Conservation (phyloP, 2,113 vertebrate genomes). For the Gnathonemus longibarbis region DNA sequence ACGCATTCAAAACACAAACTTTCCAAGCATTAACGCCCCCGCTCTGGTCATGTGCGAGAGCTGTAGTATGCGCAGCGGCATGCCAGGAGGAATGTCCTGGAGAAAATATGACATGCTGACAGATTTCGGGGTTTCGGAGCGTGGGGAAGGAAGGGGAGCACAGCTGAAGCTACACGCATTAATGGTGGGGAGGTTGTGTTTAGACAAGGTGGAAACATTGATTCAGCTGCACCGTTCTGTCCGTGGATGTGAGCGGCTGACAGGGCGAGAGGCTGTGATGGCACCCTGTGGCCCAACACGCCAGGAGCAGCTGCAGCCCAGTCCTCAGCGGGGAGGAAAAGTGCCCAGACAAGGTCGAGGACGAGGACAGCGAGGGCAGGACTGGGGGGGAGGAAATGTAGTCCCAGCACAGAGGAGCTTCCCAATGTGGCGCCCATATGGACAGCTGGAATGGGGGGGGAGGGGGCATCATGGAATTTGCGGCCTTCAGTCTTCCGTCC, state of each 20-base stretch:
- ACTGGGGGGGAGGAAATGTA: background rate
- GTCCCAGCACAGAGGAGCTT: background rate
- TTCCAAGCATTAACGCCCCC: background rate
- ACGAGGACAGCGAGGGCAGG: background rate
- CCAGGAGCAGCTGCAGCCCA: background rate
- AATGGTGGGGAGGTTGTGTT: background rate
- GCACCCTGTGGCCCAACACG: background rate
- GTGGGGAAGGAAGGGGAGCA: background rate
- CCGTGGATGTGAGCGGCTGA: background rate
- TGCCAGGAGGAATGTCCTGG: background rate
- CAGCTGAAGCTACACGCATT: background rate
- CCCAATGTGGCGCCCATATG: constrained; percentile 7
- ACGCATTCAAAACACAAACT: background rate
- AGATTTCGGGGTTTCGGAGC: background rate
- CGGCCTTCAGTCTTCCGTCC: background rate
- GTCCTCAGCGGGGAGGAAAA: background rate
- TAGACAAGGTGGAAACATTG: background rate
- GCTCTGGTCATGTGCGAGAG: background rate
- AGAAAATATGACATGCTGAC: constrained; percentile 16
- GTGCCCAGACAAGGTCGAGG: constrained; percentile 9
- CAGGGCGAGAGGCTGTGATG: background rate
- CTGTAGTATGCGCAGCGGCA: background rate
- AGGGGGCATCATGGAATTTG: background rate
- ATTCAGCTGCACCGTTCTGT: background rate
- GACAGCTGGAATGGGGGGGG: background rate